phyloP scores from a whole-genome alignment of 2,113 vertebrate species.

The Rhagologus leucostigma region DNA sequence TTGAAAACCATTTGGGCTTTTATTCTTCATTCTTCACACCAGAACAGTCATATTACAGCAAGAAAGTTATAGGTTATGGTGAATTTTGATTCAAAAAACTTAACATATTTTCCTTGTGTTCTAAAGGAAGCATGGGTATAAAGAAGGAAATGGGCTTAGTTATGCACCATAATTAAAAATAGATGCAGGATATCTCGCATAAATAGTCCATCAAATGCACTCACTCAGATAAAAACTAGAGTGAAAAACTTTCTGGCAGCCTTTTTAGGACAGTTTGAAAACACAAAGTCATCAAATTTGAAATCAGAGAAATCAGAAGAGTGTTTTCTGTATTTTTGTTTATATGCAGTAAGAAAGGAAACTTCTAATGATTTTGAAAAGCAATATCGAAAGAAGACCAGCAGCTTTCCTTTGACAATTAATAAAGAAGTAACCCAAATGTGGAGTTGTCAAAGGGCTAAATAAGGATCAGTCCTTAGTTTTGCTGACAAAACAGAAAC shows the following conservation, averaged over 20 bases:
- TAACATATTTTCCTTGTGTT: background rate
- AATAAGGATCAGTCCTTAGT: background rate
- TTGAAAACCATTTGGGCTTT: background rate
- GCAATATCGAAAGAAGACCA: background rate
- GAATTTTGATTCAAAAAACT: background rate
- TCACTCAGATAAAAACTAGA: background rate
- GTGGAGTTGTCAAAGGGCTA: background rate
- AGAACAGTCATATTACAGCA: accelerated
- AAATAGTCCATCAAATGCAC: background rate
- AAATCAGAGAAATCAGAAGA: background rate
- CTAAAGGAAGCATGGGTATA: background rate
- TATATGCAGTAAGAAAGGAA: background rate
- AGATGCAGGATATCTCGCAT: background rate
- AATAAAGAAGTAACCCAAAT: background rate
- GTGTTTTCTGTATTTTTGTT: background rate
- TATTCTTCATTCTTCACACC: background rate
- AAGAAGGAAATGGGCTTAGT: background rate
- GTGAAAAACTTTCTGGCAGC: background rate
- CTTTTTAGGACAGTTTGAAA: background rate
- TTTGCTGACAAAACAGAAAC: background rate
- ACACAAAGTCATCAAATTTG: background rate
- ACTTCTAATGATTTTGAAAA: background rate
- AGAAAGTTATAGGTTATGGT: background rate
- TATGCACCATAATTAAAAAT: background rate
- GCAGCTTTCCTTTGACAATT: background rate